A percentile compares a stretch with the other conserved stretches of the same genome.
phyloP scores from a whole-genome alignment of 2,888 invertebrate species.

The Harmothoe impar region DNA sequence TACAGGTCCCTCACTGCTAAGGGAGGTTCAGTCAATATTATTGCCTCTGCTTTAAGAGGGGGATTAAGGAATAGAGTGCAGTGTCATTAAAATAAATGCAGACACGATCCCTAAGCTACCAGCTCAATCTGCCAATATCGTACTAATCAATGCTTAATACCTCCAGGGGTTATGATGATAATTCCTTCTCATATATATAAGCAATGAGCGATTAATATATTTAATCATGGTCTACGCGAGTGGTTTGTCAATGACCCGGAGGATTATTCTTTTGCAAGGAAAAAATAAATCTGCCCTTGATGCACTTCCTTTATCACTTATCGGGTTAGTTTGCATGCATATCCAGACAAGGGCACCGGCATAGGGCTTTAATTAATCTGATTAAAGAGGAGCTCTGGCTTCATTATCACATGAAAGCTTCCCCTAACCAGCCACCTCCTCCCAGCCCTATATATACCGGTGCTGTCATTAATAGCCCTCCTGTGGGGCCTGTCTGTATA shows the following conservation, averaged over 20 bases:
- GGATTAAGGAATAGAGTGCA: slow-evolving; percentile 23
- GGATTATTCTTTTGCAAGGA: too few relatives aligned
- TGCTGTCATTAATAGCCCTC: neutral
- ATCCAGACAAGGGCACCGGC: neutral
- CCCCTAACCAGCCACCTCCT: neutral
- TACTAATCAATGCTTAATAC: too few relatives aligned
- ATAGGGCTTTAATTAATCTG: slow-evolving; percentile 10
- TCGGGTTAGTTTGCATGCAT: neutral
- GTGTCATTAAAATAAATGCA: neutral
- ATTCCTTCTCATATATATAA: too few relatives aligned
- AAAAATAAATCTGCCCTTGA: neutral
- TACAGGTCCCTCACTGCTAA: too few relatives aligned
- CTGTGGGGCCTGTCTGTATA: neutral
- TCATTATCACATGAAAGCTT: slow-evolving; percentile 40
- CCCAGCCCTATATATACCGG: neutral
- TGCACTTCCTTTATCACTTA: neutral
- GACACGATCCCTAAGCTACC: too few relatives aligned
- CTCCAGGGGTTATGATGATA: too few relatives aligned
- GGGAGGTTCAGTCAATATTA: too few relatives aligned
- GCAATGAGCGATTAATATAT: neutral
- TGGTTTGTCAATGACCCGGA: neutral
- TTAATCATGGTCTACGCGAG: neutral
- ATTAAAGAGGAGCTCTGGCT: neutral
- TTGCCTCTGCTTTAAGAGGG: neutral
- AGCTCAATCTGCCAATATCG: too few relatives aligned